Percentiles rank a stretch among this genome's conserved stretches.
Evolutionary conservation across 2,888 invertebrate species (phyloP).

Genomic region (Andricus quercusramuli): DNA sequence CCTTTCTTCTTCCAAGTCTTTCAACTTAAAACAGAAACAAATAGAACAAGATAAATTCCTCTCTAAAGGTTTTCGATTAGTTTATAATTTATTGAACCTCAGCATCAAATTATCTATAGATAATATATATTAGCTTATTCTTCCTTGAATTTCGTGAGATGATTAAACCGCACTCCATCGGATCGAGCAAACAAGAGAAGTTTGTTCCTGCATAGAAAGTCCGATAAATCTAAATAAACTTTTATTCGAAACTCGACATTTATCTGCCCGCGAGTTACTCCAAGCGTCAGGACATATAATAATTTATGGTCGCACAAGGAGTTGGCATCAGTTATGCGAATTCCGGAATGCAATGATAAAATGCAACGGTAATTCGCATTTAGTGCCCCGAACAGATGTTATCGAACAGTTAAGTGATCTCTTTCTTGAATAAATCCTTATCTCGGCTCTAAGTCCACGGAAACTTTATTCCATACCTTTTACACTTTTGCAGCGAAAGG

Average conservation of each 20-base stretch:
- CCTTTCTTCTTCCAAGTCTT: background rate
- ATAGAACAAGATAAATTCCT: background rate
- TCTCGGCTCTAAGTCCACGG: background rate
- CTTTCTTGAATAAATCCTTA: background rate
- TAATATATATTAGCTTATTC: background rate
- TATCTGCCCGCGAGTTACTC: background rate
- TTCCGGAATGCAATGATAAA: slow-evolving; percentile 55
- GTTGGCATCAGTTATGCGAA: slow-evolving; percentile 55
- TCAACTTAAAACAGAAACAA: background rate
- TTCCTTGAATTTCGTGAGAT: background rate
- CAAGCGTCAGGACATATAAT: background rate
- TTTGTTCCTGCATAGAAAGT: slow-evolving; percentile 4
- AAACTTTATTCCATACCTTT: background rate
- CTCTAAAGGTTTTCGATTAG: background rate
- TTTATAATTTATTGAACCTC: background rate
- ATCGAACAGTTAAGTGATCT: slow-evolving; percentile 2
- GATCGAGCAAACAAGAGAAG: background rate
- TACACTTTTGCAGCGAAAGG: background rate
- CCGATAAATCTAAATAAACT: slow-evolving; percentile 9
- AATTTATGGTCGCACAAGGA: slow-evolving; percentile 49
- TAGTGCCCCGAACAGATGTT: background rate
- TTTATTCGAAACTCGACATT: background rate
- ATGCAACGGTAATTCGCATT: slow-evolving; percentile 37
- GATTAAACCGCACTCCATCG: background rate
- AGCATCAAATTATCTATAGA: background rate